Conservation (phyloP, 2,797 vertebrate genomes). For the Distichodus sexfasciatus region DNA sequence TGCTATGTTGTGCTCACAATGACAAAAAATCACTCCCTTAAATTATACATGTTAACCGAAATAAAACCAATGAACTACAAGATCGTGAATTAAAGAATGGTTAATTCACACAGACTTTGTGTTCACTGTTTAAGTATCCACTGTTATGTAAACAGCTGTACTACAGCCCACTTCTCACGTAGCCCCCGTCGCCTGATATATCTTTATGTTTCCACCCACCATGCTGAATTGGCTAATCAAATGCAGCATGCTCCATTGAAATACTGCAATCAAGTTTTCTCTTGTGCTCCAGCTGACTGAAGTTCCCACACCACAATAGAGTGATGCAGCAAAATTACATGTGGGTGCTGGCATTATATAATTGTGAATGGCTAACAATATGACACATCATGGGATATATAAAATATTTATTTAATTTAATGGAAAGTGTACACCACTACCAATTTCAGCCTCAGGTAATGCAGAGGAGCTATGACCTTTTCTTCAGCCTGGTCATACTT, state of each 20-base stretch:
- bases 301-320: not conserved
- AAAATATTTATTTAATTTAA: too few species aligned
- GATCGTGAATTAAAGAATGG: too few species aligned
- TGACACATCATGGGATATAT: too few species aligned
- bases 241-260: not conserved
- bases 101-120: not conserved
- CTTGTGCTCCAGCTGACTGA: not conserved
- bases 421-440: not conserved
- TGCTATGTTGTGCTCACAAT: too few species aligned
- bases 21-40: too few species aligned
- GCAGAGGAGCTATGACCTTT: not conserved
- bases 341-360: too few species aligned
- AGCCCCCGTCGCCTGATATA: not conserved
- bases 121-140: not conserved
- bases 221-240: constrained; percentile 1
- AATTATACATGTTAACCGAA: too few species aligned
- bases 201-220: not conserved
- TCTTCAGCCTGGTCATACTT: not conserved
- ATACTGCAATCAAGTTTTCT: not conserved
- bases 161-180: not conserved
- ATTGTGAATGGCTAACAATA: too few species aligned
- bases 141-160: not conserved
- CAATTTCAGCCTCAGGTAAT: not conserved
- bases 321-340: too few species aligned
- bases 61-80: too few species aligned